A percentile compares a stretch with the other conserved stretches of the same genome.
Evolutionary conservation across 2,797 vertebrate genomes (phyloP).

Genomic region (Neoniphon sammara): DNA sequence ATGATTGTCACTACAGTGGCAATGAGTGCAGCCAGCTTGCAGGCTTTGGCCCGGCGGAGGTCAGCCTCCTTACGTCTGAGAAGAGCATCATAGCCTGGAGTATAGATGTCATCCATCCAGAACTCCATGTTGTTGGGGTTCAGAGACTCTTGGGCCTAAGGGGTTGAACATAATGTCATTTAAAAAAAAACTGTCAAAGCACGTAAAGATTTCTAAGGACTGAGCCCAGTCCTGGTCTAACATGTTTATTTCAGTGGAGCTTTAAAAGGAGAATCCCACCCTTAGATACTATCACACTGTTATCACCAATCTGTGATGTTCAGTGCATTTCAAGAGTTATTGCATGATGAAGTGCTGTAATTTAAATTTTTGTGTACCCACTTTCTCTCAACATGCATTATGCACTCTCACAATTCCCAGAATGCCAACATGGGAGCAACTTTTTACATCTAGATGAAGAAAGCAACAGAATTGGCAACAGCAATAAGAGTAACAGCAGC

Average conservation of each 20-base stretch:
- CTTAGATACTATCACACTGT: too few relatives aligned
- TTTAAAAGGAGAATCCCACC: background rate
- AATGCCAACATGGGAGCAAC: too few relatives aligned
- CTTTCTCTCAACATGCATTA: too few relatives aligned
- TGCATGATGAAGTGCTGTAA: too few relatives aligned
- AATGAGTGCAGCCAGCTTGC: constrained; percentile 92
- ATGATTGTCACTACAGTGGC: constrained; percentile 85
- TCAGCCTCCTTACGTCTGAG: constrained; percentile 91
- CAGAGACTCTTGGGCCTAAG: constrained; percentile 90
- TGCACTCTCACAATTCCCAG: too few relatives aligned
- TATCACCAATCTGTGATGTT: too few relatives aligned
- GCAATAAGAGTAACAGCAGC: too few relatives aligned
- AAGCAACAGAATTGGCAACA: too few relatives aligned
- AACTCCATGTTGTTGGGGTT: constrained; percentile 97
- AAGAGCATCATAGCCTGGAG: constrained; percentile 91
- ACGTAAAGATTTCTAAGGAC: background rate
- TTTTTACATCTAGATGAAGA: too few relatives aligned
- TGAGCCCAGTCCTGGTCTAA: background rate
- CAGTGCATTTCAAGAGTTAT: too few relatives aligned
- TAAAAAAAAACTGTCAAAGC: constrained; percentile 3
- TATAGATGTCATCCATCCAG: constrained; percentile 97
- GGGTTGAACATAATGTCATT: constrained; percentile 42
- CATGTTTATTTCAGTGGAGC: background rate
- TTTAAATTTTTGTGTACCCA: too few relatives aligned
- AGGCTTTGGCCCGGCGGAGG: constrained; percentile 89